phyloP scores from a whole-genome alignment of 1,140 invertebrate species.

The Drosophila melanogaster region DNA sequence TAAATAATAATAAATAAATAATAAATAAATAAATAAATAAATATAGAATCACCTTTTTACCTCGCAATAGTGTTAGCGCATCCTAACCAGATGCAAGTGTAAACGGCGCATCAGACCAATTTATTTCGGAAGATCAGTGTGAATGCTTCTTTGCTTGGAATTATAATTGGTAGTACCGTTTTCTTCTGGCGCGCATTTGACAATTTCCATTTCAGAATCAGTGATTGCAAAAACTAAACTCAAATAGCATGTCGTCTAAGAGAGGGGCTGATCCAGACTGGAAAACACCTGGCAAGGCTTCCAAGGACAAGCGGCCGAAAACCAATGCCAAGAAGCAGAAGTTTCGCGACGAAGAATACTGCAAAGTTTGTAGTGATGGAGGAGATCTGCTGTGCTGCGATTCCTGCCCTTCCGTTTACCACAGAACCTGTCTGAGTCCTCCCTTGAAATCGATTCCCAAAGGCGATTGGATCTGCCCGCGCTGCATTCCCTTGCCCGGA shows the following conservation, averaged over 20 bases:
- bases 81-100: too few relatives aligned
- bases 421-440: neutral
- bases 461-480: neutral
- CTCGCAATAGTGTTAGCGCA: too few relatives aligned
- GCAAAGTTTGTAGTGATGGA: neutral
- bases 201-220: too few relatives aligned
- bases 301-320: neutral
- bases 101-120: too few relatives aligned
- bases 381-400: constrained; percentile 1
- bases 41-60: too few relatives aligned
- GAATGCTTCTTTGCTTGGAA: too few relatives aligned
- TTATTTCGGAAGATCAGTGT: too few relatives aligned
- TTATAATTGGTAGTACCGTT: neutral
- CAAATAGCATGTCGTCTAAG: neutral
- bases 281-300: too few relatives aligned
- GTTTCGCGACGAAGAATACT: neutral
- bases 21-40: too few relatives aligned
- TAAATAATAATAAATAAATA: too few relatives aligned
- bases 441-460: neutral
- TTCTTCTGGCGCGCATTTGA: neutral
- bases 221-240: neutral
- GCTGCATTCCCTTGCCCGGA: neutral
- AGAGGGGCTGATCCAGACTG: too few relatives aligned
- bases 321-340: neutral
- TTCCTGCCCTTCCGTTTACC: neutral